These are phyloP conservation scores for Xiphophorus maculatus DNA, from an alignment of 2,113 vertebrate genomes.

Conservation along the genomic window DNA sequence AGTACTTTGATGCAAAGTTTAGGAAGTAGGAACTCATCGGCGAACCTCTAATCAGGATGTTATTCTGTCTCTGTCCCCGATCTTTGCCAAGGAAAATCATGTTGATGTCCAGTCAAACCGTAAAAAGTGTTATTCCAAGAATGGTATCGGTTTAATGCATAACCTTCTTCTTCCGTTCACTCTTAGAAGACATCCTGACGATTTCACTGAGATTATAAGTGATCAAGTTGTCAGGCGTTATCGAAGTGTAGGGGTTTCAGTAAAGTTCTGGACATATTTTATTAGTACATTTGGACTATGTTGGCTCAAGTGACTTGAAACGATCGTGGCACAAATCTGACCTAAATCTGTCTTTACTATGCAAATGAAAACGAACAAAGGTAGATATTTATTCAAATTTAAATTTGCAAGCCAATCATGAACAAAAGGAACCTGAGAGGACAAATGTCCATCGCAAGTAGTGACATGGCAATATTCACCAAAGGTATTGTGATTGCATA, in stretches of 20 bases:
- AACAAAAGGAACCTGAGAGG: not conserved
- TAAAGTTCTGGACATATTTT: not conserved
- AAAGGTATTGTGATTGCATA: not conserved
- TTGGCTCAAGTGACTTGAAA: too few species aligned
- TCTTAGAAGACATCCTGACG: not conserved
- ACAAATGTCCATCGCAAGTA: not conserved
- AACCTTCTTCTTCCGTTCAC: not conserved
- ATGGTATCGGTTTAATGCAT: not conserved
- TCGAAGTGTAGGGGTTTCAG: not conserved
- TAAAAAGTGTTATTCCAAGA: not conserved
- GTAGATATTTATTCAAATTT: not conserved
- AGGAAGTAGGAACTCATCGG: not conserved
- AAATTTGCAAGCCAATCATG: not conserved
- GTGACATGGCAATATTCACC: not conserved
- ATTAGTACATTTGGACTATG: too few species aligned
- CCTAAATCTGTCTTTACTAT: not conserved
- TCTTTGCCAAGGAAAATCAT: not conserved
- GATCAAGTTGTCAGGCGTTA: too few species aligned
- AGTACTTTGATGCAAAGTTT: conserved; percentile 13
- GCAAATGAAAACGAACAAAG: not conserved
- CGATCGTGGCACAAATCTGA: too few species aligned
- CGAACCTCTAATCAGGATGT: too few species aligned
- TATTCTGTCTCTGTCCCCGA: not conserved
- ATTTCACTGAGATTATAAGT: too few species aligned
- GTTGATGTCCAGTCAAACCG: not conserved